phyloP scores from a whole-genome alignment of 2,113 vertebrate genomes.

The Bambusicola thoracicus region DNA sequence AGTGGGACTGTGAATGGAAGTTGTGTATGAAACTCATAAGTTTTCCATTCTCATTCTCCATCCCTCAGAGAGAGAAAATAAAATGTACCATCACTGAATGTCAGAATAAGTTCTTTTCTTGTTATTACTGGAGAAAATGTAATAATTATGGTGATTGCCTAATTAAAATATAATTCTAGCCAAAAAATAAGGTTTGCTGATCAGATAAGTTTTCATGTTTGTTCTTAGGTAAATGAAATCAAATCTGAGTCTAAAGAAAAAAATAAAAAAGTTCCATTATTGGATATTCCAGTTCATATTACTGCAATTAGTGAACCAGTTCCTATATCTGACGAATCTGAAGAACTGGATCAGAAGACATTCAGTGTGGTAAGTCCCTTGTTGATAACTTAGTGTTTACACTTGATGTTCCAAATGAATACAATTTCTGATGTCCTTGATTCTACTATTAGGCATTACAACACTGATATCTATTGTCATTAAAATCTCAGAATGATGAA shows the following conservation, averaged over 20 bases:
- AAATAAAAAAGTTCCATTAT: conserved; percentile 79
- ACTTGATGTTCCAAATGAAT: neutral
- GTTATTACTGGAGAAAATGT: neutral
- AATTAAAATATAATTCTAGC: neutral
- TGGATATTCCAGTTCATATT: conserved; percentile 86
- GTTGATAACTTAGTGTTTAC: conserved; percentile 4
- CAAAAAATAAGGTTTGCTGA: neutral
- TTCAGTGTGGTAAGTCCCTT: conserved; percentile 90
- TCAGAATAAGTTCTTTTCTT: neutral
- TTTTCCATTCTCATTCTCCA: neutral
- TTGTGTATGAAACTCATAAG: neutral
- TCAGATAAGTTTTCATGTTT: conserved; percentile 29
- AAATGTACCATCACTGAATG: neutral
- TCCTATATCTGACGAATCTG: conserved; percentile 89
- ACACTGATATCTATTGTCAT: neutral
- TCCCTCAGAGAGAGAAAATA: neutral
- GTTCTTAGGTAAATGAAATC: conserved; percentile 79
- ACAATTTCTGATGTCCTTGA: neutral
- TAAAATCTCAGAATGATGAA: conserved; percentile 1
- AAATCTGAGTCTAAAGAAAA: conserved; percentile 88
- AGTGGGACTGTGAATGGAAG: conserved; percentile 9
- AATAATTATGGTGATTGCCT: neutral
- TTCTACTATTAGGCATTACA: conserved; percentile 13
- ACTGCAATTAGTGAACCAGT: conserved; percentile 86
- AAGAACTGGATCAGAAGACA: conserved; percentile 96